Conservation (phyloP, 2,113 vertebrate genomes). For the Sinocyclocheilus grahami region DNA sequence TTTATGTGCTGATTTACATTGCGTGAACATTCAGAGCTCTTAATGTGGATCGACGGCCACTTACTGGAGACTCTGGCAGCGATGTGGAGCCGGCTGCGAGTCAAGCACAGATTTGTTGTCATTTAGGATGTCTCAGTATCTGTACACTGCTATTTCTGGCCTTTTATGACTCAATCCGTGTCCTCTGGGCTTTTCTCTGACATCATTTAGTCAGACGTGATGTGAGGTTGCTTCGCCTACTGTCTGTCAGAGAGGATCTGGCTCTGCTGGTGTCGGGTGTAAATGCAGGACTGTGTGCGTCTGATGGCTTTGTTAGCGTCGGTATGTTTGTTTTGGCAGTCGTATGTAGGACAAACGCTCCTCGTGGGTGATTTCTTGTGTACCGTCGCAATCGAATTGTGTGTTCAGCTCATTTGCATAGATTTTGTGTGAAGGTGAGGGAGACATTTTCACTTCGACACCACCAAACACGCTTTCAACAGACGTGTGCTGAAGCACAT, state of each 20-base stretch:
- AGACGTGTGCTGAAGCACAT: background rate
- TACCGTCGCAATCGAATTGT: no score
- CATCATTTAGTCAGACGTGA: slow-evolving; percentile 14
- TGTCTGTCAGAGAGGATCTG: background rate
- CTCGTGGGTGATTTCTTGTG: no score
- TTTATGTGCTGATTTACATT: background rate
- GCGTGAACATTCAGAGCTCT: background rate
- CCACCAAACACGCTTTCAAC: no score
- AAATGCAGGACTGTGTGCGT: no score
- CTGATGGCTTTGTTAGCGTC: no score
- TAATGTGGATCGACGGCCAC: slow-evolving; percentile 1
- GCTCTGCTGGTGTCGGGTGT: background rate
- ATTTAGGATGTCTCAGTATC: background rate
- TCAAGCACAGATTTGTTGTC: background rate
- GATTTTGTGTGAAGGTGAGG: no score
- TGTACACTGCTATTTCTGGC: slow-evolving; percentile 14
- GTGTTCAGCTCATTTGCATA: no score
- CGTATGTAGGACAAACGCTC: no score
- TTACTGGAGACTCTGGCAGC: background rate
- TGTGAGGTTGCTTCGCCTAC: background rate
- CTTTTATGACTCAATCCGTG: background rate
- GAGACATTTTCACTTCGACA: no score
- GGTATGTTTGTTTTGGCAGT: no score
- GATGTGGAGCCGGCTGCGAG: no score
- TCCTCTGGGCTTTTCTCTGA: slow-evolving; percentile 12